A percentile compares a stretch with the other conserved stretches of the same genome.
These are phyloP conservation scores for Drosophila pallidifrons DNA, from an alignment of 1,140 invertebrate species.

Conservation along the genomic window DNA sequence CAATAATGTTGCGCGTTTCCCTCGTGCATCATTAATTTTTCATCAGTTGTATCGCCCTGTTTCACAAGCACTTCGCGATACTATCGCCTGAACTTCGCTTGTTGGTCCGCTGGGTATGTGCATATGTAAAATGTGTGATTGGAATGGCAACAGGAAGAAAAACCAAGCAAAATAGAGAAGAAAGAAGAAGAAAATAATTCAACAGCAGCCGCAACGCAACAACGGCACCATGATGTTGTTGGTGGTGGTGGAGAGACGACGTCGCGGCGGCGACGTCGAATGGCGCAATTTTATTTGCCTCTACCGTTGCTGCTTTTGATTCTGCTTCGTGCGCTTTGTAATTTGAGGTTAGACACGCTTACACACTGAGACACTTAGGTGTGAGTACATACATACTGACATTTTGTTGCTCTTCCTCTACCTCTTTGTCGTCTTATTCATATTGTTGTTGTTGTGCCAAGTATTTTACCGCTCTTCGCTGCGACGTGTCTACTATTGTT, in stretches of 20 bases:
- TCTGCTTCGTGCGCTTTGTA: constrained; percentile 36
- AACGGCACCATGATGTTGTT: constrained; percentile 9
- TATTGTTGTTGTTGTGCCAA: constrained; percentile 3
- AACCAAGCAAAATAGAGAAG: constrained; percentile 29
- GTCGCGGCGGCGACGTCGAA: constrained; percentile 26
- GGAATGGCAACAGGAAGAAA: constrained; percentile 38
- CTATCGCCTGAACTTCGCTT: too few relatives aligned
- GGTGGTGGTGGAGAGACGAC: constrained; percentile 29
- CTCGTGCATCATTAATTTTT: too few relatives aligned
- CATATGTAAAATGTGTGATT: neutral
- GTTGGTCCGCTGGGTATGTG: neutral
- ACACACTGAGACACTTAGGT: constrained; percentile 7
- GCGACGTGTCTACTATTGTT: constrained; percentile 6
- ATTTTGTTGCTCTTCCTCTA: constrained; percentile 10
- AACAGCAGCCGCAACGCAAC: constrained; percentile 13
- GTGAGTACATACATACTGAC: constrained; percentile 24
- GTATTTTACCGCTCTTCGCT: constrained; percentile 15
- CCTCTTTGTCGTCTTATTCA: constrained; percentile 1
- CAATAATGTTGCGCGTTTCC: too few relatives aligned
- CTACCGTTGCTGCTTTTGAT: constrained; percentile 3
- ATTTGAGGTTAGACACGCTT: constrained; percentile 54
- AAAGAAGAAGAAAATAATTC: constrained; percentile 26
- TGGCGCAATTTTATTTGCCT: constrained; percentile 47
- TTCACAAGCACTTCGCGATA: too few relatives aligned
- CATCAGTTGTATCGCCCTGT: too few relatives aligned